A percentile compares a stretch with the other conserved stretches of the same genome.
phyloP scores from a whole-genome alignment of 2,888 invertebrate genomes.

The Thyatira batis region DNA sequence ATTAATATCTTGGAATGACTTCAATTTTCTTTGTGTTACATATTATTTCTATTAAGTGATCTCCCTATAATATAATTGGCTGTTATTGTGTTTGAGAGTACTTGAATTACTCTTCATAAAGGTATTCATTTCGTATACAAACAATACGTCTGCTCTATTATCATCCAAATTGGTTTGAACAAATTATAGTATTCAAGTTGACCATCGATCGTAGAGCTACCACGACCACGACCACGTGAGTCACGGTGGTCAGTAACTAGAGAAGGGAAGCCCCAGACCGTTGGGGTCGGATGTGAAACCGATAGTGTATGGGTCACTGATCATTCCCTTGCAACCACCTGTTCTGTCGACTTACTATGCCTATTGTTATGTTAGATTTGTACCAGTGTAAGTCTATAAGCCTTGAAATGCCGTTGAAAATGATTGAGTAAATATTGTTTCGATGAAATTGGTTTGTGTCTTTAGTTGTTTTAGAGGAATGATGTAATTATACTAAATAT shows the following conservation, averaged over 20 bases:
- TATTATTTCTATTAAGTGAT: too few relatives aligned
- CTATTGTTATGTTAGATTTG: constrained; percentile 13
- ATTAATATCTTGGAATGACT: too few relatives aligned
- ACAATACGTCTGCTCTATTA: background rate
- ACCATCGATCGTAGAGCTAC: constrained; percentile 18
- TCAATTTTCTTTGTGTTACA: too few relatives aligned
- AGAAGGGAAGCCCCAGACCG: constrained; percentile 44
- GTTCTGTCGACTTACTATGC: constrained; percentile 13
- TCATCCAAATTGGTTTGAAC: background rate
- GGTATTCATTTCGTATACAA: background rate
- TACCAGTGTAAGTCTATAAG: constrained; percentile 6
- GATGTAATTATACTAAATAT: too few relatives aligned
- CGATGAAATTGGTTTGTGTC: too few relatives aligned
- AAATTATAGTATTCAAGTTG: constrained; percentile 1
- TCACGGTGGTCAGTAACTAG: constrained; percentile 32
- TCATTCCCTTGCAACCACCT: constrained; percentile 32
- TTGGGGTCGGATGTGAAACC: constrained; percentile 32
- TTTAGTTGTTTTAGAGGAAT: too few relatives aligned
- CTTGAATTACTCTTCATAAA: too few relatives aligned
- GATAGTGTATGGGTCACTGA: constrained; percentile 43
- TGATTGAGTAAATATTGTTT: too few relatives aligned
- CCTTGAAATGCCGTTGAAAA: too few relatives aligned
- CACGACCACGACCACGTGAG: constrained; percentile 39
- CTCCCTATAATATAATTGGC: too few relatives aligned
- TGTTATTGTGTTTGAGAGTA: too few relatives aligned